phyloP scores from a whole-genome alignment of 2,113 vertebrate species.

The Petroica traversi region DNA sequence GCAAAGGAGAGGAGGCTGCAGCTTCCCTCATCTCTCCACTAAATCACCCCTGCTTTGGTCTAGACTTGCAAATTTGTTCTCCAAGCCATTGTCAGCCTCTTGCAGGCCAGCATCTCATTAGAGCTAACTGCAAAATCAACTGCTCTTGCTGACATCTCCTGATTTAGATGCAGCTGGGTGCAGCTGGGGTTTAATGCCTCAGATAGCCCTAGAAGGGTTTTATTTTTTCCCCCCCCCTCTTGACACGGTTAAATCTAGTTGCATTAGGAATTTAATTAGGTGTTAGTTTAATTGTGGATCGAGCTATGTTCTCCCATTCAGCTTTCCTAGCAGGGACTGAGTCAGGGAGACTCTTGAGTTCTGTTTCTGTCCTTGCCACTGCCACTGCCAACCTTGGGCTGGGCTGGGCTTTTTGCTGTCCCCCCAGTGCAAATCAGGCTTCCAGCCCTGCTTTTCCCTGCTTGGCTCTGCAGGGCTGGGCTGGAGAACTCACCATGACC shows the following conservation, averaged over 20 bases:
- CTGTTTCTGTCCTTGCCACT: constrained; percentile 22
- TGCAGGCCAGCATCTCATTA: constrained; percentile 36
- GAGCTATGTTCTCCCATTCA: constrained; percentile 32
- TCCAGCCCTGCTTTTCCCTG: background rate
- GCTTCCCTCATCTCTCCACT: background rate
- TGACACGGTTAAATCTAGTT: constrained; percentile 33
- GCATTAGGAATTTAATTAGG: constrained; percentile 58
- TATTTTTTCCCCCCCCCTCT: background rate
- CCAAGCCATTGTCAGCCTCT: background rate
- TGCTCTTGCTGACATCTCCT: constrained; percentile 28
- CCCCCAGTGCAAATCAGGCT: background rate
- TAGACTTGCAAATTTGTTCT: constrained; percentile 40
- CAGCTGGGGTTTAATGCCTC: constrained; percentile 27
- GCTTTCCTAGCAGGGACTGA: constrained; percentile 7
- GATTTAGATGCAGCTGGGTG: constrained; percentile 39
- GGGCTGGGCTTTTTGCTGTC: background rate
- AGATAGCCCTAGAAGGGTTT: background rate
- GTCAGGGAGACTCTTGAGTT: constrained; percentile 19
- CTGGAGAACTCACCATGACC: background rate
- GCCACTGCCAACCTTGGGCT: background rate
- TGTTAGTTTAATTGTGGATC: constrained; percentile 50
- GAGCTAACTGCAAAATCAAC: background rate
- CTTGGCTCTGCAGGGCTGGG: background rate
- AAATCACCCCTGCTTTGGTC: background rate
- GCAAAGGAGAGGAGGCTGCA: background rate